Percentiles rank a stretch among this genome's conserved stretches.
Evolutionary conservation across 2,113 vertebrate genomes (phyloP).

Genomic region (Xenopus laevis): DNA sequence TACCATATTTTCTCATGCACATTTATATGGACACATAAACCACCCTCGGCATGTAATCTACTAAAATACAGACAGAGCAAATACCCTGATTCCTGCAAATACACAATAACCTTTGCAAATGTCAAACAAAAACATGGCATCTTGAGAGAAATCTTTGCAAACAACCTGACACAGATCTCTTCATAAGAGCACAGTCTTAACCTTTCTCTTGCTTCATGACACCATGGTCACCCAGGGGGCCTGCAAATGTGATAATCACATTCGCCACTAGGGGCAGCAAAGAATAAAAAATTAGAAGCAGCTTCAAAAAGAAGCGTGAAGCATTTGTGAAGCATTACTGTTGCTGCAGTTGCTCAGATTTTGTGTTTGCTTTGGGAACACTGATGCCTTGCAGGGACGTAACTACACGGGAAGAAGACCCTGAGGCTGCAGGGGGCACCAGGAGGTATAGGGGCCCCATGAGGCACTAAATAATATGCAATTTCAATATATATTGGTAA

Average conservation of each 20-base stretch:
- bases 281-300: no score
- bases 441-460: no score
- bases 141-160: neutral
- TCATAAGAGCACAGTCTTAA: neutral
- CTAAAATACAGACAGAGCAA: neutral
- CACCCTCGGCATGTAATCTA: neutral
- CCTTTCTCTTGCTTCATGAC: neutral
- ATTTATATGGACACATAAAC: neutral
- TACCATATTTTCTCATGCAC: neutral
- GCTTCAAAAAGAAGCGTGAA: no score
- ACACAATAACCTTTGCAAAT: conserved; percentile 1
- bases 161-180: conserved; percentile 3
- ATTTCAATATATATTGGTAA: no score
- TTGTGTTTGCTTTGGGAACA: no score
- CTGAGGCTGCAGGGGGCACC: no score
- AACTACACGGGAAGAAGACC: no score
- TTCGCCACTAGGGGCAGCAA: neutral
- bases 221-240: neutral
- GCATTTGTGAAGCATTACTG: no score
- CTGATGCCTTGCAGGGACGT: no score
- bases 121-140: neutral
- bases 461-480: no score
- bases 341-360: no score
- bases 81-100: neutral
- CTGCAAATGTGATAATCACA: neutral